Evolutionary conservation across 2,888 invertebrate genomes (phyloP).

Genomic region (Megalurothrips usitatus): DNA sequence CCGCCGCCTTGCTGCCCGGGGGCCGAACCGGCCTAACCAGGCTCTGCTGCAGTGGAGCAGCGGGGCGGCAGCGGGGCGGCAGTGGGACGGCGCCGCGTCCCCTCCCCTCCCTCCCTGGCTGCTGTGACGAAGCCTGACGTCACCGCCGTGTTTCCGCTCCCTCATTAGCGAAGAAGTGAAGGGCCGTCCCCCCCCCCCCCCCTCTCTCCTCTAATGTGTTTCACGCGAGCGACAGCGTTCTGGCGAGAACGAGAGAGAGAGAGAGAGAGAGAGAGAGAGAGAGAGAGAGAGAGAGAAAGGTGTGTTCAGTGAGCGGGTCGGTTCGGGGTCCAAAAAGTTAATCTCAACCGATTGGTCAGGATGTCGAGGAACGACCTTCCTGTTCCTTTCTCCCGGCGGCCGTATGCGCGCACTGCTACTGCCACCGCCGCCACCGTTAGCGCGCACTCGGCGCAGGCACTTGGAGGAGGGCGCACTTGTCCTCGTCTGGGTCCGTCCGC

Average conservation of each 20-base stretch:
- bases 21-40: not conserved
- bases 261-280: not conserved
- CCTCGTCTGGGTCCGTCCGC: too few relatives aligned
- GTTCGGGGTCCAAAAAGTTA: not conserved
- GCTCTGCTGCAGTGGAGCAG: too few relatives aligned
- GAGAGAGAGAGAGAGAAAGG: not conserved
- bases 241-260: too few relatives aligned
- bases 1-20: too few relatives aligned
- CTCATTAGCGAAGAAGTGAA: conserved; percentile 2
- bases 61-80: too few relatives aligned
- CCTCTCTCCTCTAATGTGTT: not conserved
- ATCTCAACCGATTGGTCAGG: not conserved
- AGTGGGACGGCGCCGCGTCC: too few relatives aligned
- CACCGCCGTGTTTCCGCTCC: not conserved
- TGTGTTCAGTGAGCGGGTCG: not conserved
- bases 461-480: too few relatives aligned
- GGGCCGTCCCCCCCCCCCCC: not conserved
- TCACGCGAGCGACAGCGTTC: not conserved
- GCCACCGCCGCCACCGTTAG: too few relatives aligned
- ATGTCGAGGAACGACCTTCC: not conserved
- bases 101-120: not conserved
- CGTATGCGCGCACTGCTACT: too few relatives aligned
- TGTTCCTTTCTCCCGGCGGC: too few relatives aligned
- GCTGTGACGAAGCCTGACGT: not conserved
- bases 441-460: too few relatives aligned